Evolutionary conservation across 2,797 vertebrate genomes (phyloP).

Genomic region (Hybognathus amarus): DNA sequence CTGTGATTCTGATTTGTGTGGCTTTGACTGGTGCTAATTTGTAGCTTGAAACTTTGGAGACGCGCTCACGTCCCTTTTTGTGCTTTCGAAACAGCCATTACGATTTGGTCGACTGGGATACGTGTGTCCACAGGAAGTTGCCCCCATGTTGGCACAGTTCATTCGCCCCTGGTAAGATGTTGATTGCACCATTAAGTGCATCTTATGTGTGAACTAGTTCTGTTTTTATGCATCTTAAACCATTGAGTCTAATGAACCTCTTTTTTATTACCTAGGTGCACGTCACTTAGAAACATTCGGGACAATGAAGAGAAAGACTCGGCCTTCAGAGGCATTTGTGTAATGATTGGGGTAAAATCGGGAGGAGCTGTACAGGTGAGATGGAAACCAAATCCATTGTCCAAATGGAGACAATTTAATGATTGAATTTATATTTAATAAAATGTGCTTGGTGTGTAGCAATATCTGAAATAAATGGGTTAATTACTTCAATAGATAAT

Average conservation of each 20-base stretch:
- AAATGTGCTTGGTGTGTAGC: background rate
- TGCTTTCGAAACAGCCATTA: conserved; percentile 82
- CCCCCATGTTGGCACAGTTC: conserved; percentile 92
- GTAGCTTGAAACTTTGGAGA: background rate
- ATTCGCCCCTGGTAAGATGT: conserved; percentile 89
- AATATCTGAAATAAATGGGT: background rate
- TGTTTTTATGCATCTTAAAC: background rate
- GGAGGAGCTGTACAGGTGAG: conserved; percentile 92
- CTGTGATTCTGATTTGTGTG: conserved; percentile 30
- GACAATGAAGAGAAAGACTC: conserved; percentile 98
- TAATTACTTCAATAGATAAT: too few species aligned
- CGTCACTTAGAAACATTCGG: conserved; percentile 91
- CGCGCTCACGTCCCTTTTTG: background rate
- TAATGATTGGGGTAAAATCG: conserved; percentile 97
- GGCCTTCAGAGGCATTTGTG: conserved; percentile 93
- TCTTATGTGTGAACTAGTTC: background rate
- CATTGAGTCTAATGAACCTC: background rate
- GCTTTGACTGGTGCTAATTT: background rate
- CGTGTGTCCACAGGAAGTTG: conserved; percentile 95
- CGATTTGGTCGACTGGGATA: conserved; percentile 93
- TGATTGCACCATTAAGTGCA: background rate
- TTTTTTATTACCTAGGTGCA: conserved; percentile 80
- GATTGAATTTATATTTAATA: background rate
- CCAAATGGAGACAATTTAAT: background rate
- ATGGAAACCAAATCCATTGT: background rate